These are phyloP conservation scores for Syrphus vitripennis DNA, from an alignment of 2,888 invertebrate species.

Conservation along the genomic window DNA sequence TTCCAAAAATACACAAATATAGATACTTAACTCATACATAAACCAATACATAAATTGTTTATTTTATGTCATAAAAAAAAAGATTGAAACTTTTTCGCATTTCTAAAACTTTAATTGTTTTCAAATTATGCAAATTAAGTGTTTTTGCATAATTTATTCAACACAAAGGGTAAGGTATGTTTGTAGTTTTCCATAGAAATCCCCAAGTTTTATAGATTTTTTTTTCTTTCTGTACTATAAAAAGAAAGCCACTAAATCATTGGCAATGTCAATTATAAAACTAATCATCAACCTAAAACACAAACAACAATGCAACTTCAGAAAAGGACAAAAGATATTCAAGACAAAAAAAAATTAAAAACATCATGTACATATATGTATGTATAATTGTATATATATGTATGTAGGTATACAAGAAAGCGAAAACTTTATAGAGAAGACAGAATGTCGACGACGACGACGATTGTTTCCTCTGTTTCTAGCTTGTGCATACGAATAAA, in stretches of 20 bases:
- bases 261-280: conserved; percentile 62
- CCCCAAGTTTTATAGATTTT: background rate
- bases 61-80: background rate
- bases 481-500: conserved; percentile 20
- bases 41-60: background rate
- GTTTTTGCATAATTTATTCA: conserved; percentile 11
- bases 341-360: conserved; percentile 10
- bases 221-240: background rate
- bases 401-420: conserved; percentile 36
- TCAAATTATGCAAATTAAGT: conserved; percentile 13
- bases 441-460: conserved; percentile 52
- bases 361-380: background rate
- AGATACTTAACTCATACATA: too few species aligned
- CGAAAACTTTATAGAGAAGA: conserved; percentile 54
- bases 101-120: conserved; percentile 1
- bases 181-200: conserved; percentile 11
- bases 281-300: conserved; percentile 15
- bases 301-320: background rate
- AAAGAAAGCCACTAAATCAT: conserved; percentile 41
- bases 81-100: background rate
- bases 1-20: background rate
- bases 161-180: background rate
- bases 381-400: too few species aligned
- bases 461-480: conserved; percentile 31
- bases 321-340: conserved; percentile 8